Conservation (phyloP, 2,888 invertebrate genomes). For the Drosophila dives region DNA sequence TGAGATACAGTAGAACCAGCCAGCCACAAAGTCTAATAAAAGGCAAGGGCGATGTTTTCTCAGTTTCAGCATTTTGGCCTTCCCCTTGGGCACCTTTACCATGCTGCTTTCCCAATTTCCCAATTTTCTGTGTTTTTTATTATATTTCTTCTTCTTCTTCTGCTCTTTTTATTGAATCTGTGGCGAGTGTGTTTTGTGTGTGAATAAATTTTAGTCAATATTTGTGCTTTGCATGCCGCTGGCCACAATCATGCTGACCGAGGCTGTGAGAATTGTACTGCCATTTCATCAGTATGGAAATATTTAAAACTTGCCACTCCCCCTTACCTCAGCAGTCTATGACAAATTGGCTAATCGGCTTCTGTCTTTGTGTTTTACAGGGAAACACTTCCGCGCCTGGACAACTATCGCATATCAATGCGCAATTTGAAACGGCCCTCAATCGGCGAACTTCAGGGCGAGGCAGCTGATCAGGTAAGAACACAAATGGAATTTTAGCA, state of each 20-base stretch:
- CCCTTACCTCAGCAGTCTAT: background rate
- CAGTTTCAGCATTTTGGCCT: constrained; percentile 39
- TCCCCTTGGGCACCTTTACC: constrained; percentile 53
- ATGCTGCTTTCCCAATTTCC: constrained; percentile 30
- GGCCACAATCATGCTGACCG: constrained; percentile 66
- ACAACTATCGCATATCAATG: constrained; percentile 92
- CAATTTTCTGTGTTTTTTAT: constrained; percentile 63
- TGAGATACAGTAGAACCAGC: constrained; percentile 23
- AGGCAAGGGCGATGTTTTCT: constrained; percentile 42
- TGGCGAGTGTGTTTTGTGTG: constrained; percentile 30
- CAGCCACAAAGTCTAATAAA: constrained; percentile 40
- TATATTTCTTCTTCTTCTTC: constrained; percentile 15
- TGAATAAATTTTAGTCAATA: constrained; percentile 37
- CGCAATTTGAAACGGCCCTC: constrained; percentile 92
- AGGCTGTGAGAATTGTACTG: constrained; percentile 62
- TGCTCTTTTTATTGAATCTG: constrained; percentile 20
- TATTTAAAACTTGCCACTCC: background rate
- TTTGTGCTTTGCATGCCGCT: constrained; percentile 64
- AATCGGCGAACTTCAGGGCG: constrained; percentile 92
- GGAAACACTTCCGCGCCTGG: constrained; percentile 92
- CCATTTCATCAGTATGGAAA: constrained; percentile 71
- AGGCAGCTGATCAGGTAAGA: constrained; percentile 84
- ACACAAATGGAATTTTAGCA: background rate
- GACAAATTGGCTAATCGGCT: constrained; percentile 5
- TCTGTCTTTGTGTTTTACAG: constrained; percentile 79